Evolutionary conservation across 92 coral and sea anemone species (phyloP), one percentile per base, ranked within the genome.

Genomic region (Paramuricea clavata): DNA sequence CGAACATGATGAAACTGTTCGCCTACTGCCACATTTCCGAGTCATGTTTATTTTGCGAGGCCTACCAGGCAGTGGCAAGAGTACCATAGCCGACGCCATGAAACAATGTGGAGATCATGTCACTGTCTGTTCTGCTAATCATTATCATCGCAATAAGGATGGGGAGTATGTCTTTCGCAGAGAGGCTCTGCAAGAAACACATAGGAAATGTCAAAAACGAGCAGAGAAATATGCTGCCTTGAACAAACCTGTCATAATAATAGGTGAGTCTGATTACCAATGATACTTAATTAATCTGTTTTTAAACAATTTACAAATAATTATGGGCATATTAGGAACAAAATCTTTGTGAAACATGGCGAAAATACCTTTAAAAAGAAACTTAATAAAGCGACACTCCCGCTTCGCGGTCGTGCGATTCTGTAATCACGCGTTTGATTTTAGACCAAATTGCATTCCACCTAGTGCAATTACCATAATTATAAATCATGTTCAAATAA

Each of bases 11-110:
- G 76, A 56, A 13, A 61, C 82, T 9, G 49, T 89, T 43, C 49
- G 79, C 57, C 70, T 89, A 44, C 54, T 89, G 19, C 79, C 12
- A 75, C 77, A 85, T n/a, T 89, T 88, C n/a, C 85, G 85, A 70
- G 89, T 85, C 69, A 89, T 89, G 89, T 78, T 89, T 43, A 79
- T 89, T 30, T 49, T 89, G 65, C 33, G 92, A 78, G 92, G 92
- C 5, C 49, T 85, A 33, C 89, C 92, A 30, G 92, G 92, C 21
- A 89, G 92, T 57, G 92, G 92, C 16, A 89, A 89, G 83, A 78
- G 76, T 15, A 57, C 60, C 42, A 39, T 89, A 22, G 92, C 92
- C 2, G 32, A 13, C 0, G 82, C 76, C 34, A 50, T 89, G 2
- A 42, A 60, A 26, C 80, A 57, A 36, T 85, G 78, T 85, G 69